A percentile compares a stretch with the other conserved stretches of the same genome.
phyloP scores from a whole-genome alignment of 2,113 vertebrate species.

The Trichomycterus rosablanca region DNA sequence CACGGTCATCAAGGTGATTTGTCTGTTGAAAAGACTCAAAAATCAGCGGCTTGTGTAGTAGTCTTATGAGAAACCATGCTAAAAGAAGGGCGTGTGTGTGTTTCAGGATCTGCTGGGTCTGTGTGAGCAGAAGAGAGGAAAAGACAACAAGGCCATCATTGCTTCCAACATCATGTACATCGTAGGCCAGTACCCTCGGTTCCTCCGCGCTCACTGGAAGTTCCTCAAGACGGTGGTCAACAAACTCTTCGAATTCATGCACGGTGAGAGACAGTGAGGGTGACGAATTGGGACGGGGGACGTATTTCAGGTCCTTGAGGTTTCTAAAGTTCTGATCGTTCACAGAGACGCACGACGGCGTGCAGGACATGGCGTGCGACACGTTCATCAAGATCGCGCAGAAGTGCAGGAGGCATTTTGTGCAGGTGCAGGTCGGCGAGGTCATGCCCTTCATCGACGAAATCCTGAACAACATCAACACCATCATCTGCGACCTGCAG shows the following conservation, averaged over 20 bases:
- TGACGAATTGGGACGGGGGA: no score
- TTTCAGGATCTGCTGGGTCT: conserved; percentile 87
- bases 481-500: conserved; percentile 96
- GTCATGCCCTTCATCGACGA: conserved; percentile 97
- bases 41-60: no score
- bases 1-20: conserved; percentile 88
- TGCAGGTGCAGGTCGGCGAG: conserved; percentile 94
- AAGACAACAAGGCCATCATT: conserved; percentile 97
- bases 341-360: conserved; percentile 91
- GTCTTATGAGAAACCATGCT: background rate
- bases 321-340: no score
- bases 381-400: conserved; percentile 97
- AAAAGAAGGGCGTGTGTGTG: background rate
- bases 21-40: no score
- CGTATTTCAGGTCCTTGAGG: background rate
- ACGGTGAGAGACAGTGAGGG: conserved; percentile 69
- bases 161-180: conserved; percentile 98
- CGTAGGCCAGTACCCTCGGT: conserved; percentile 92
- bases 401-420: conserved; percentile 91
- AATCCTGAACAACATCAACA: conserved; percentile 96
- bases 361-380: conserved; percentile 97
- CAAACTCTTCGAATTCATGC: conserved; percentile 97
- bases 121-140: conserved; percentile 93
- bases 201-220: conserved; percentile 94
- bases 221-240: conserved; percentile 96